phyloP scores from a whole-genome alignment of 2,797 vertebrate species.

The Xiphorhynchus erythropygius region DNA sequence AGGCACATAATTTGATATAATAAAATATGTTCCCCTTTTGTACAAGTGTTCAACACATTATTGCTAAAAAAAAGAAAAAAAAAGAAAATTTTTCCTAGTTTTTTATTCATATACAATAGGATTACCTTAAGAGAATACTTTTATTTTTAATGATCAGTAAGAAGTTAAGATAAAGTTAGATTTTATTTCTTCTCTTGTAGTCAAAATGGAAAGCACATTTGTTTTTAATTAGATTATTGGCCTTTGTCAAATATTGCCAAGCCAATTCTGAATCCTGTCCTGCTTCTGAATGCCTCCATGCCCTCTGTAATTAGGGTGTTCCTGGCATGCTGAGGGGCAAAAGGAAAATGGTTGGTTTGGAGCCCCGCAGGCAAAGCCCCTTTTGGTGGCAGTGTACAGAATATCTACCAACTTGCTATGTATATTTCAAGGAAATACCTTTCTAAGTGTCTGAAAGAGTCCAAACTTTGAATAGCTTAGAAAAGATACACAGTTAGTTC shows the following conservation, averaged over 20 bases:
- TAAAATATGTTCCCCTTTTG: background rate
- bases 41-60: background rate
- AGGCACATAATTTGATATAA: background rate
- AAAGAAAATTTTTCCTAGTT: background rate
- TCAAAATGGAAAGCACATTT: background rate
- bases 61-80: background rate
- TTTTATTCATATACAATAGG: background rate
- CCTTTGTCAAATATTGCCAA: conserved; percentile 1
- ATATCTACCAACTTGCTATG: background rate
- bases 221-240: background rate
- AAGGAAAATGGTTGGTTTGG: background rate
- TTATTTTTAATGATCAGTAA: background rate
- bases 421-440: background rate
- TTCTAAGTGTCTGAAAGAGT: background rate
- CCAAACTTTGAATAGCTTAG: background rate
- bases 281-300: background rate
- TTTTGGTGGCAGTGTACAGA: background rate
- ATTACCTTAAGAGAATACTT: background rate
- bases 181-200: background rate
- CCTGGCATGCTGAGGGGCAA: accelerated
- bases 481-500: background rate
- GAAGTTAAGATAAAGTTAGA: background rate
- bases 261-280: background rate
- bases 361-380: background rate
- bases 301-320: background rate